Conservation (phyloP, 2,888 invertebrate genomes). For the Ceraclea dissimilis region DNA sequence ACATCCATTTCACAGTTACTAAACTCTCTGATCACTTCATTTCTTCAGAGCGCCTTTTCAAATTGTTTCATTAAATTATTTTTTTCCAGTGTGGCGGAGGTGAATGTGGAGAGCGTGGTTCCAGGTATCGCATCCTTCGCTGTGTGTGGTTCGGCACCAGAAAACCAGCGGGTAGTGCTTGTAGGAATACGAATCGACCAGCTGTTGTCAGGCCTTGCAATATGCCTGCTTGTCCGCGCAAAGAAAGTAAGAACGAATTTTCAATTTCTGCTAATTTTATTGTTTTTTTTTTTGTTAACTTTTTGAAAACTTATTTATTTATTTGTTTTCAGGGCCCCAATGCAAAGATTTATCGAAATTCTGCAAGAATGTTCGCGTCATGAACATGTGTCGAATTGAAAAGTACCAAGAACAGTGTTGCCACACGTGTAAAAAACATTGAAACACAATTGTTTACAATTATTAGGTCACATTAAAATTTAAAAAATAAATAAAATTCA, state of each 20-base stretch:
- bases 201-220: constrained; percentile 70
- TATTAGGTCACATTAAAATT: background rate
- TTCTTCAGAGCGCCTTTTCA: too few species aligned
- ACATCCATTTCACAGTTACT: too few species aligned
- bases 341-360: constrained; percentile 78
- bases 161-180: constrained; percentile 78
- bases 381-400: constrained; percentile 81
- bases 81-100: constrained; percentile 72
- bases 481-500: background rate
- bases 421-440: constrained; percentile 57
- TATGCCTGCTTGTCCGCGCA: constrained; percentile 55
- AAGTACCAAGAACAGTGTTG: constrained; percentile 84
- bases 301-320: too few species aligned
- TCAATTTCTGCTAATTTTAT: background rate
- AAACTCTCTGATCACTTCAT: too few species aligned
- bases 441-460: constrained; percentile 4
- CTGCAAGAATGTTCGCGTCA: constrained; percentile 78
- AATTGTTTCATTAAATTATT: too few species aligned
- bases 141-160: constrained; percentile 89
- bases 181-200: constrained; percentile 69
- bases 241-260: constrained; percentile 37
- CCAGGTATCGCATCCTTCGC: constrained; percentile 80
- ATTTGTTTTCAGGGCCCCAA: constrained; percentile 47
- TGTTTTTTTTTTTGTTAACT: too few species aligned
- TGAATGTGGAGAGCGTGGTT: constrained; percentile 72